Conservation (phyloP, 2,113 vertebrate genomes). For the Scytalopus superciliaris region DNA sequence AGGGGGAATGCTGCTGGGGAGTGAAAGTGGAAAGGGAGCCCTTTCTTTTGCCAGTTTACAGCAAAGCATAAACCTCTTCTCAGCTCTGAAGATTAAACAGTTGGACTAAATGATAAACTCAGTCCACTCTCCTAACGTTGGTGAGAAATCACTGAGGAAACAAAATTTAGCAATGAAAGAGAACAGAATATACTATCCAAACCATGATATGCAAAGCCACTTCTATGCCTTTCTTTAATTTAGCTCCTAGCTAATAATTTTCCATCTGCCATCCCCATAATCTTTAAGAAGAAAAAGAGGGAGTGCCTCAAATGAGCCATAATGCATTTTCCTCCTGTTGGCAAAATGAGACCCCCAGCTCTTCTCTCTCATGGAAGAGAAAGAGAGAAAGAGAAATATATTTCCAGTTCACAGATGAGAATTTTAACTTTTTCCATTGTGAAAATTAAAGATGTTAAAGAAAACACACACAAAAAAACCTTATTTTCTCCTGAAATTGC, state of each 20-base stretch:
- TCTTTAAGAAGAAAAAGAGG: not conserved
- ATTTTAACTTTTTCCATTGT: not conserved
- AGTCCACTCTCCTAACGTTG: not conserved
- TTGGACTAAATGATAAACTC: not conserved
- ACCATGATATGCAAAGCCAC: not conserved
- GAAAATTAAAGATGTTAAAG: not conserved
- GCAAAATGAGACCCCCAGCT: not conserved
- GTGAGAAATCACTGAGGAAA: not conserved
- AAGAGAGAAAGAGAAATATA: not conserved
- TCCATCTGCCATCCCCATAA: slow-evolving; percentile 25
- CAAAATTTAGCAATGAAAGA: not conserved
- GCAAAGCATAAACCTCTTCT: not conserved
- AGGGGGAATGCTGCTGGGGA: not conserved
- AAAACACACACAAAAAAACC: not conserved
- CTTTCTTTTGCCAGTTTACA: not conserved
- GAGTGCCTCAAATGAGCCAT: slow-evolving; percentile 1
- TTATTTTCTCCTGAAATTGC: not conserved
- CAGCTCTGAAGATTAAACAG: not conserved
- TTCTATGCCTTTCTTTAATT: not conserved
- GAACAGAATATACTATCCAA: not conserved
- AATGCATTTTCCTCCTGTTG: slow-evolving; percentile 5
- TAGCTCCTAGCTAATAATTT: not conserved
- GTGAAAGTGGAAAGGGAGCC: not conserved
- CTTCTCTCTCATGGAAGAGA: not conserved
- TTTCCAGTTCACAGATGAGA: not conserved